Evolutionary conservation across 53 echinoderm and acorn worm genomes (phyloP), one percentile per base, ranked within the genome.

Genomic region (Zoroaster sp.): DNA sequence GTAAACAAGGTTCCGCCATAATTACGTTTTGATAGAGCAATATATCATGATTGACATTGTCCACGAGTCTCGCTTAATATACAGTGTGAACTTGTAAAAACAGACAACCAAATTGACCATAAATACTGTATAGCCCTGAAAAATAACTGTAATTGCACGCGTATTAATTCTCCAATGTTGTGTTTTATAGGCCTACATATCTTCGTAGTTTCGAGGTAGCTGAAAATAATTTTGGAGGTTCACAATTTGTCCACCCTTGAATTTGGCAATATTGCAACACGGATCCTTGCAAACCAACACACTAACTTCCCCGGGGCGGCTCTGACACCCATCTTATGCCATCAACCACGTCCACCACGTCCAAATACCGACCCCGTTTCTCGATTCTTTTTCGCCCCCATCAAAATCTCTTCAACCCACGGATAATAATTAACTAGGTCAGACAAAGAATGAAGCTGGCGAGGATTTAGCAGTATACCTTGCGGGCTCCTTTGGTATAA

Each of bases 341-440:
- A 74, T 76, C 35, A 76, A 76, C n/a, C n/a, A n/a, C n/a, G n/a
- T n/a, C n/a, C n/a, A 31, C 42, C 76, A 73, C 73, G 73, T 73
- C 73, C 38, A 71, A 35, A 71, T 38, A 35, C 71, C 38, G 71
- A 33, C 71, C 34, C 71, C 25, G 32, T 35, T 74, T 74, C 43
- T 36, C 40, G 41, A 67, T 68, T 83, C 66, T 41, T 49, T 67
- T 79, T 81, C 30, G 38, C 23, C 28, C 18, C 85, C 72, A 85
- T 85, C 85, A 85, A 85, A 85, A 40, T 85, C 85, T 70, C 85
- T 71, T 85, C 85, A 85, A 49, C 70, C 85, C 85, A 39, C 85
- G 71, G 71, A 85, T 85, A 85, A 85, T 85, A 85, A 85, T 85
- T 83, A 83, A 83, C 68, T 83, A 68, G 83, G 83, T 83, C 83